Evolutionary conservation across 2,113 vertebrate species (phyloP).

Genomic region (Himantopus leucocephalus): DNA sequence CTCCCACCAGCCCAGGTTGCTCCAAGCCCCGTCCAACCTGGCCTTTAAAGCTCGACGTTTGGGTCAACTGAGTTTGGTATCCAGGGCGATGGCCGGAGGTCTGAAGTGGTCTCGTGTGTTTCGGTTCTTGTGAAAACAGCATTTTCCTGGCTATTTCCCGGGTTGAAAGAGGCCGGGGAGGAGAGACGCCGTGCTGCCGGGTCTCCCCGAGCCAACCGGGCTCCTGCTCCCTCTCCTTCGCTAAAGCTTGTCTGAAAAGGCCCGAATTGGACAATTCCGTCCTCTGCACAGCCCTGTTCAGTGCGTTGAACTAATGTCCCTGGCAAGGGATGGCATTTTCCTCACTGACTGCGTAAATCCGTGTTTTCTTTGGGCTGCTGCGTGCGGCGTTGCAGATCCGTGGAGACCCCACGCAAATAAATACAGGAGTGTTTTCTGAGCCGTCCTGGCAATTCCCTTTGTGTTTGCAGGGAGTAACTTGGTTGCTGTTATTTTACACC

Average conservation of each 20-base stretch:
- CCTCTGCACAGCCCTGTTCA: not conserved
- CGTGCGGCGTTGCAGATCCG: rapidly evolving
- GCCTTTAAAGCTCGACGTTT: not conserved
- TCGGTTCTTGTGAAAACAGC: not conserved
- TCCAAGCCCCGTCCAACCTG: not conserved
- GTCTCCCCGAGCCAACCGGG: not conserved
- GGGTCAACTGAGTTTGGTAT: not conserved
- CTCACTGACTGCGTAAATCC: not conserved
- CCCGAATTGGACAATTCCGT: rapidly evolving
- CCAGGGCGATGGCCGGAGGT: rapidly evolving
- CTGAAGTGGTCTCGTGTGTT: not conserved
- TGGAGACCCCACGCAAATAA: not conserved
- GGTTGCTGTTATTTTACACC: not conserved
- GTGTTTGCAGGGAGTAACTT: not conserved
- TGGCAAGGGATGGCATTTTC: not conserved
- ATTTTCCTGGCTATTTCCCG: rapidly evolving
- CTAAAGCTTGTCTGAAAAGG: not conserved
- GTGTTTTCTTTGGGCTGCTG: not conserved
- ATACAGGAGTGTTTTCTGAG: not conserved
- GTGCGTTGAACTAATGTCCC: not conserved
- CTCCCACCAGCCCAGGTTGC: not conserved
- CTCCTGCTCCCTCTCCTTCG: not conserved
- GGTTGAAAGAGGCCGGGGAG: not conserved
- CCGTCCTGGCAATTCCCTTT: not conserved
- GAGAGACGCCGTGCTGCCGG: rapidly evolving